Conservation (phyloP, 2,888 invertebrate species). For the Pelosia muscerda region DNA sequence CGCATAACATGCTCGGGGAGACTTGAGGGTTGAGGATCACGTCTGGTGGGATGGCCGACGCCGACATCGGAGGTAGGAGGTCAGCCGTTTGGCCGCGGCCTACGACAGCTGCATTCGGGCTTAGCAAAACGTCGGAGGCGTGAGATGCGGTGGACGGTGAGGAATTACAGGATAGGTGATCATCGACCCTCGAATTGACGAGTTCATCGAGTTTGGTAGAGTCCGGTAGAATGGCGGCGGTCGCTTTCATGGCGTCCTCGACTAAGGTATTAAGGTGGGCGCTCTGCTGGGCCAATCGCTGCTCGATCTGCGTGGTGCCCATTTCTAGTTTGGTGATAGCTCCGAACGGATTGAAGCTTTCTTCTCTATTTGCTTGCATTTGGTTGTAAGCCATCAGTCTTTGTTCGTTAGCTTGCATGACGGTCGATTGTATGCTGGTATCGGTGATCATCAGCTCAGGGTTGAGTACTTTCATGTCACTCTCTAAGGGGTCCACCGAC, state of each 20-base stretch:
- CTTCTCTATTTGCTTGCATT: constrained; percentile 57
- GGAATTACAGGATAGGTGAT: constrained; percentile 72
- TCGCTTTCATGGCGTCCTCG: constrained; percentile 82
- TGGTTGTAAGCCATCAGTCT: constrained; percentile 67
- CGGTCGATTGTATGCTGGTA: constrained; percentile 56
- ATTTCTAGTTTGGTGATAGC: constrained; percentile 76
- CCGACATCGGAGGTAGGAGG: constrained; percentile 66
- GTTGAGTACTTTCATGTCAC: constrained; percentile 72
- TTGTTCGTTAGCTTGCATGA: constrained; percentile 58
- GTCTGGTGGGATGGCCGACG: constrained; percentile 82
- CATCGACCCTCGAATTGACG: constrained; percentile 81
- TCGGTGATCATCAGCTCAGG: constrained; percentile 72
- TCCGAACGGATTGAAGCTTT: constrained; percentile 74
- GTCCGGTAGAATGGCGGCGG: constrained; percentile 78
- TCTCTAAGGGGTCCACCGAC: constrained; percentile 59
- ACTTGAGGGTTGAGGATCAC: constrained; percentile 88
- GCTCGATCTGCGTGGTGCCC: constrained; percentile 72
- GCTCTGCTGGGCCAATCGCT: constrained; percentile 74
- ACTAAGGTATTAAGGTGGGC: constrained; percentile 83
- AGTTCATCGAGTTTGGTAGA: constrained; percentile 87
- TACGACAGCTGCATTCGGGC: constrained; percentile 67
- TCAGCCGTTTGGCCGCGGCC: constrained; percentile 68
- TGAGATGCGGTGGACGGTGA: constrained; percentile 68
- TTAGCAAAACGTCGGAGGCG: constrained; percentile 75
- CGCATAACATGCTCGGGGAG: constrained; percentile 87